These are phyloP conservation scores for Zaprionus taronus DNA, from an alignment of 1,140 invertebrate genomes.

Conservation along the genomic window DNA sequence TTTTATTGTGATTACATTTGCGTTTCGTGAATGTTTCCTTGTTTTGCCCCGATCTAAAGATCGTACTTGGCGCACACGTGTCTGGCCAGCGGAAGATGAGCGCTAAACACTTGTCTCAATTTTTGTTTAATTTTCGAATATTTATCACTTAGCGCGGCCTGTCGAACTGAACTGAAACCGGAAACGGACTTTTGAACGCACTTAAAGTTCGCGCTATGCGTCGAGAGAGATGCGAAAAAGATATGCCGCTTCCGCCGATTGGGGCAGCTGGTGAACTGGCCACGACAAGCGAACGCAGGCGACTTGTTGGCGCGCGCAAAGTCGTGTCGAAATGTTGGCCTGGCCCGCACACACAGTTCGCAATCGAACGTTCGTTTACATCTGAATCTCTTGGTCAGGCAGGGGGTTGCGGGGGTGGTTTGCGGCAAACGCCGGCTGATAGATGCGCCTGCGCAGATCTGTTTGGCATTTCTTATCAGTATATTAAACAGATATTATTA, in stretches of 20 bases:
- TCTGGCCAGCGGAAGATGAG: constrained; percentile 54
- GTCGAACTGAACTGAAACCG: constrained; percentile 34
- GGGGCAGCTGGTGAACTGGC: constrained; percentile 56
- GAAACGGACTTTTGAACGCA: constrained; percentile 66
- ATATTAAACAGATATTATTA: not conserved
- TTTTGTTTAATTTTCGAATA: constrained; percentile 61
- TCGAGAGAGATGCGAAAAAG: constrained; percentile 12
- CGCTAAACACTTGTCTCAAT: constrained; percentile 45
- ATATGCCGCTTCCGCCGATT: constrained; percentile 42
- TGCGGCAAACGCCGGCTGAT: constrained; percentile 57
- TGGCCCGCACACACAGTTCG: not conserved
- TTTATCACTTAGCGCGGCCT: constrained; percentile 39
- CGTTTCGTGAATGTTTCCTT: constrained; percentile 55
- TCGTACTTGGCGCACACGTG: constrained; percentile 13
- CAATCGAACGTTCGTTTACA: constrained; percentile 41
- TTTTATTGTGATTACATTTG: constrained; percentile 68
- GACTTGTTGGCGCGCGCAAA: constrained; percentile 77
- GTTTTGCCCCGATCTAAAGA: constrained; percentile 18
- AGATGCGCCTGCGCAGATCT: constrained; percentile 50
- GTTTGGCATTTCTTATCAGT: constrained; percentile 1
- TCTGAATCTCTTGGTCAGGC: constrained; percentile 29
- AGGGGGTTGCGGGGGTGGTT: constrained; percentile 7
- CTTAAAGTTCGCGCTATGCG: constrained; percentile 50
- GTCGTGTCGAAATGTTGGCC: constrained; percentile 39
- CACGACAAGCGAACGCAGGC: constrained; percentile 62